Evolutionary conservation across 1,140 invertebrate species (phyloP).

Genomic region (Scaptomyza montana): DNA sequence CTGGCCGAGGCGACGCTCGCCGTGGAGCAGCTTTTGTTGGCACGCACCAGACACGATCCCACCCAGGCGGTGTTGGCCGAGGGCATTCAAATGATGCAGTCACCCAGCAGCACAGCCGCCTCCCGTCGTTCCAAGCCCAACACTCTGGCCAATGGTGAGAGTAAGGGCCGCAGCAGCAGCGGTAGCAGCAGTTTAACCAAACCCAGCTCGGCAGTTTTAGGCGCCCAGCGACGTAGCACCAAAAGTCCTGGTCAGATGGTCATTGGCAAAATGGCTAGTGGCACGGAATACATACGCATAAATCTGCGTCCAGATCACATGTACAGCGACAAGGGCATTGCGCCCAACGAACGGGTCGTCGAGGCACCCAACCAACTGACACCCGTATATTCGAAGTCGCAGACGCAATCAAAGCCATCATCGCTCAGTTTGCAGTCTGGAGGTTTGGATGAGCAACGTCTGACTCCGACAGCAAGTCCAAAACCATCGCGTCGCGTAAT

Average conservation of each 20-base stretch:
- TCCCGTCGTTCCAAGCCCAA: conserved; percentile 40
- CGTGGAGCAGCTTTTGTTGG: conserved; percentile 87
- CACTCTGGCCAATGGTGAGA: conserved; percentile 60
- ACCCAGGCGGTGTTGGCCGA: conserved; percentile 85
- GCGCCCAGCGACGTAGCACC: conserved; percentile 62
- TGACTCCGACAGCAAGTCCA: conserved; percentile 84
- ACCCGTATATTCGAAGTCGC: conserved; percentile 73
- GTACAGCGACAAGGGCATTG: conserved; percentile 85
- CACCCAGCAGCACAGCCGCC: conserved; percentile 39
- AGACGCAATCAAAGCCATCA: conserved; percentile 77
- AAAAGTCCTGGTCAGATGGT: conserved; percentile 82
- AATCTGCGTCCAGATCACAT: conserved; percentile 87
- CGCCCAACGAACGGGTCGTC: conserved; percentile 74
- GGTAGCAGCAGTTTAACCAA: conserved; percentile 44
- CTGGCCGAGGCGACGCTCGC: conserved; percentile 86
- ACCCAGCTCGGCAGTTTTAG: conserved; percentile 33
- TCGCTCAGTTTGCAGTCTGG: conserved; percentile 83
- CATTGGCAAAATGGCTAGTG: conserved; percentile 80
- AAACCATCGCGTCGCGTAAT: conserved; percentile 79
- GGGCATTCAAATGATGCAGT: conserved; percentile 83
- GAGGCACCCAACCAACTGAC: conserved; percentile 79
- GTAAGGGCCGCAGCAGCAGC: conserved; percentile 31
- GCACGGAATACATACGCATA: conserved; percentile 87
- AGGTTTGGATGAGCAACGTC: conserved; percentile 67
- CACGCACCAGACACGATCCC: conserved; percentile 85